Conservation (phyloP, 2,113 vertebrate species). For the Talpa occidentalis region DNA sequence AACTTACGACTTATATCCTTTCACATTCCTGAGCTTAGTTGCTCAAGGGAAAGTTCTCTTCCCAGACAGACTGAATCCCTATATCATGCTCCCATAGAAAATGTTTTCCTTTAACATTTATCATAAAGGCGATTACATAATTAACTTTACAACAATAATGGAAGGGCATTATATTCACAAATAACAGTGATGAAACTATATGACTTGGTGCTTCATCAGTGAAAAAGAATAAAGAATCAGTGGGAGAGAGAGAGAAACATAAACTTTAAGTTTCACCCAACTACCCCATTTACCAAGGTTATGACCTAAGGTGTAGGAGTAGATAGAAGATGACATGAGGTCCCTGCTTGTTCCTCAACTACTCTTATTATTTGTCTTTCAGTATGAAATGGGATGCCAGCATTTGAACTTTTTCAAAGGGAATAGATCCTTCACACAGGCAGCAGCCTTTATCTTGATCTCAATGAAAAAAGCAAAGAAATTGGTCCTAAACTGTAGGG, state of each 20-base stretch:
- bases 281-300: not conserved
- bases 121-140: not conserved
- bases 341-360: not conserved
- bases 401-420: not conserved
- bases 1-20: not conserved
- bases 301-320: no score
- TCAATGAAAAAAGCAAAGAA: constrained; percentile 38
- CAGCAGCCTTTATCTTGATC: not conserved
- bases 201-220: not conserved
- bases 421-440: not conserved
- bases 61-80: not conserved
- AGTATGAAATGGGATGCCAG: not conserved
- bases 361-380: not conserved
- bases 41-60: not conserved
- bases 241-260: not conserved
- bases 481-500: not conserved
- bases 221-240: not conserved
- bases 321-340: not conserved
- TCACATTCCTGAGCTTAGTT: not conserved
- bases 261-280: not conserved
- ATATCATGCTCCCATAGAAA: not conserved
- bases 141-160: not conserved
- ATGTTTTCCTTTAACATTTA: not conserved
- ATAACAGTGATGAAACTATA: not conserved
- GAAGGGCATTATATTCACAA: not conserved